Conservation (phyloP, 2,888 invertebrate species). For the Drosophila testacea region DNA sequence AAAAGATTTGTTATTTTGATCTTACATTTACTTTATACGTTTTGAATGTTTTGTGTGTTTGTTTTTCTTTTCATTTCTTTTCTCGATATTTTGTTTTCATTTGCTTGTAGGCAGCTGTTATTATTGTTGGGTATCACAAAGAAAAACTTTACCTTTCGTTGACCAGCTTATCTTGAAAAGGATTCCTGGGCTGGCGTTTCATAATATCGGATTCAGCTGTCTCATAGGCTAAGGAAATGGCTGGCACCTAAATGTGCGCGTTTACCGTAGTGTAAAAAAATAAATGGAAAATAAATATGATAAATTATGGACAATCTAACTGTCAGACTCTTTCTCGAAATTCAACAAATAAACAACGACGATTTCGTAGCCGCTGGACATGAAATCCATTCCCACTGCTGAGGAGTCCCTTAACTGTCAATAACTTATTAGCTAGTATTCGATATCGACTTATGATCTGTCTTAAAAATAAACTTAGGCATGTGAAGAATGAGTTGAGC, state of each 20-base stretch:
- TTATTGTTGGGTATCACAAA: slow-evolving; percentile 70
- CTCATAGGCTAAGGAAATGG: slow-evolving; percentile 99
- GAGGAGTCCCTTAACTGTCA: slow-evolving; percentile 6
- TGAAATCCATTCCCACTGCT: slow-evolving; percentile 16
- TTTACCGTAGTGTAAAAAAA: slow-evolving; percentile 57
- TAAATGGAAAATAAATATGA: slow-evolving; percentile 72
- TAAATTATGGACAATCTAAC: slow-evolving; percentile 60
- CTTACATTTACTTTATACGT: slow-evolving; percentile 32
- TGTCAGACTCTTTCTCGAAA: slow-evolving; percentile 7
- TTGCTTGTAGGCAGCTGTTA: slow-evolving; percentile 23
- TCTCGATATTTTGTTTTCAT: slow-evolving; percentile 28
- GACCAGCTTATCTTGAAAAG: slow-evolving; percentile 98
- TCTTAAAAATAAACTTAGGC: slow-evolving; percentile 52
- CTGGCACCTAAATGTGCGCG: slow-evolving; percentile 91
- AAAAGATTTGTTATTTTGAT: slow-evolving; percentile 35
- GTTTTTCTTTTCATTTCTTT: slow-evolving; percentile 50
- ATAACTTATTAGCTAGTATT: slow-evolving; percentile 39
- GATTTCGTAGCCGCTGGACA: not conserved
- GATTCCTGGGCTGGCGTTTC: slow-evolving; percentile 99
- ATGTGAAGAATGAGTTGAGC: slow-evolving; percentile 36
- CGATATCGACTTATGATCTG: slow-evolving; percentile 26
- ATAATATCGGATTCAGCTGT: slow-evolving; percentile 99
- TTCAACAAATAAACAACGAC: slow-evolving; percentile 29
- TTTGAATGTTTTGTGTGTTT: slow-evolving; percentile 44
- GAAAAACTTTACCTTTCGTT: slow-evolving; percentile 94